Conservation (phyloP, 1,140 invertebrate genomes). For the Trichoplusia ni region DNA sequence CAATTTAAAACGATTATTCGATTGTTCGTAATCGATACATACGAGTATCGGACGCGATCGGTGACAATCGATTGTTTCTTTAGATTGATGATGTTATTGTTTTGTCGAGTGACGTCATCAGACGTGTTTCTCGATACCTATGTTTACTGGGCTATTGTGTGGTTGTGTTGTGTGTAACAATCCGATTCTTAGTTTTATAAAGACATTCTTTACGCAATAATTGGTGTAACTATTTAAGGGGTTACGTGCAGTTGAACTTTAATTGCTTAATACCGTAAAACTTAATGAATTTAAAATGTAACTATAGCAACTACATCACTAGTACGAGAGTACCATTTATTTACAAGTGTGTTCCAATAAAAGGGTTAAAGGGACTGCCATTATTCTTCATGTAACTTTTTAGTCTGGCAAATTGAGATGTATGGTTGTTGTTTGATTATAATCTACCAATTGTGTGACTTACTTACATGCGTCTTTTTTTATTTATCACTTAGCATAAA, state of each 20-base stretch:
- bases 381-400: too few species aligned
- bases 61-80: constrained; percentile 25
- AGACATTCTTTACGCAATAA: constrained; percentile 12
- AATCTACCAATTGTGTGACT: too few species aligned
- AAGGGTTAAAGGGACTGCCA: too few species aligned
- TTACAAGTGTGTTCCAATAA: too few species aligned
- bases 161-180: background rate
- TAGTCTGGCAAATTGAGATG: too few species aligned
- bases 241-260: constrained; percentile 17
- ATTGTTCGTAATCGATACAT: constrained; percentile 20
- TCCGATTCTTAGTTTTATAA: constrained; percentile 2
- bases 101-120: constrained; percentile 7
- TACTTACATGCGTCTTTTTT: too few species aligned
- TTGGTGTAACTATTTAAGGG: constrained; percentile 10
- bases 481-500: too few species aligned
- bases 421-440: too few species aligned
- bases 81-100: constrained; percentile 27
- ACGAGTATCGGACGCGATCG: constrained; percentile 22
- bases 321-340: too few species aligned
- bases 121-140: constrained; percentile 18
- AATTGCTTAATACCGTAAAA: background rate
- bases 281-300: too few species aligned
- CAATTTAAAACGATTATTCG: constrained; percentile 21
- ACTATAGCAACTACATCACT: too few species aligned
- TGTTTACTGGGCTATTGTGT: constrained; percentile 5